Evolutionary conservation across 92 coral and sea anemone genomes (phyloP).

Genomic region (Bergia puertoricense): DNA sequence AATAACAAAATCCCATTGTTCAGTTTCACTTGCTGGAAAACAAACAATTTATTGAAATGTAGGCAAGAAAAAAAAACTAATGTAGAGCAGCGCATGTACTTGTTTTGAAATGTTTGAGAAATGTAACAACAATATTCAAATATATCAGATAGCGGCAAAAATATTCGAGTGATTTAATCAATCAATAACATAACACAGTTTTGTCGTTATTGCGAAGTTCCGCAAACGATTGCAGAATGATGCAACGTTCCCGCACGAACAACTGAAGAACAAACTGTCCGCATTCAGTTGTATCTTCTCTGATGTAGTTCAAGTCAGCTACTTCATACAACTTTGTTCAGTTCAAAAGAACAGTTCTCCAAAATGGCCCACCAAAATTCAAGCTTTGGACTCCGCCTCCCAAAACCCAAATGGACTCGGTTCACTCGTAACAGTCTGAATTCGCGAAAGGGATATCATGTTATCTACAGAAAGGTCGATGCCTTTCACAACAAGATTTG

Average conservation of each 20-base stretch:
- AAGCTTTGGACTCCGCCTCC: background rate
- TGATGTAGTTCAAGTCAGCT: background rate
- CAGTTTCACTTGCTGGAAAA: background rate
- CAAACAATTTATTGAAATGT: background rate
- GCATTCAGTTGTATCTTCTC: background rate
- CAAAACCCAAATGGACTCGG: too few species aligned
- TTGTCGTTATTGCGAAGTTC: too few species aligned
- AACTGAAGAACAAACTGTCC: background rate
- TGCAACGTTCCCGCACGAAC: background rate
- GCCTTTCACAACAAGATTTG: too few species aligned
- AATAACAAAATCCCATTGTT: background rate
- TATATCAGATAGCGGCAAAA: background rate
- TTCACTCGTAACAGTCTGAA: too few species aligned
- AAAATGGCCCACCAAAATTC: background rate
- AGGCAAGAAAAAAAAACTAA: background rate
- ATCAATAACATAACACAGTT: too few species aligned
- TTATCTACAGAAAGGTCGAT: too few species aligned
- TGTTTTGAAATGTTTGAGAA: background rate
- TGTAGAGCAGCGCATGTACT: slow-evolving; percentile 8
- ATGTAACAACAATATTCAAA: background rate
- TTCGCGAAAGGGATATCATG: too few species aligned
- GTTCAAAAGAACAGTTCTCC: background rate
- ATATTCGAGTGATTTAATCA: too few species aligned
- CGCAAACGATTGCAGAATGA: background rate
- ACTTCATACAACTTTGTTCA: background rate